Evolutionary conservation across 2,888 invertebrate genomes (phyloP).

Genomic region (Drosophila barbarae): DNA sequence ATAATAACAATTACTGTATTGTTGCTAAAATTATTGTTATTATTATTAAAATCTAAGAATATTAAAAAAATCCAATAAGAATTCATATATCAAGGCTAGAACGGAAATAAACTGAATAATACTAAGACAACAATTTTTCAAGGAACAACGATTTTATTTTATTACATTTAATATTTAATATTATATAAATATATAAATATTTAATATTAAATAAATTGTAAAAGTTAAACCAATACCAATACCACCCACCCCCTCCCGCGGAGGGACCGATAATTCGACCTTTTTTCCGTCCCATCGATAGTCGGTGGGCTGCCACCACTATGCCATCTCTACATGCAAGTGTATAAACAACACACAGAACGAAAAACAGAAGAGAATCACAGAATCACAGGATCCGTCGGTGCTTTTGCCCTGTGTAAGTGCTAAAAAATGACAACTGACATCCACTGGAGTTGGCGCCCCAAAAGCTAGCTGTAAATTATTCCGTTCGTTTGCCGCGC

Average conservation of each 20-base stretch:
- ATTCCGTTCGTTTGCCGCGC: background rate
- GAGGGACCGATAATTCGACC: background rate
- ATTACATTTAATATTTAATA: too few relatives aligned
- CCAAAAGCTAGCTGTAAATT: conserved; percentile 6
- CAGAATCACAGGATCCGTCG: conserved; percentile 3
- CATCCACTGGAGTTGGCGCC: background rate
- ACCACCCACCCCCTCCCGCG: background rate
- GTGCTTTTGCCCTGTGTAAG: conserved; percentile 6
- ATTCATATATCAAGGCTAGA: too few relatives aligned
- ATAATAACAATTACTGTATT: too few relatives aligned
- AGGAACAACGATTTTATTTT: too few relatives aligned
- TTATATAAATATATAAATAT: too few relatives aligned
- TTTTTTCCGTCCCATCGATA: background rate
- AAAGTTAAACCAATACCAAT: too few relatives aligned
- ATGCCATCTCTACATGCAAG: conserved; percentile 9
- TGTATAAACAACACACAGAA: conserved; percentile 6
- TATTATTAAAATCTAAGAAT: too few relatives aligned
- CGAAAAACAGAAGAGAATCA: background rate
- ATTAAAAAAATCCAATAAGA: too few relatives aligned
- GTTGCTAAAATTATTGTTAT: too few relatives aligned
- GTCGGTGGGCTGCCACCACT: background rate
- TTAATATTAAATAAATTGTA: too few relatives aligned
- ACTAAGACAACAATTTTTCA: too few relatives aligned
- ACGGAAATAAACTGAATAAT: too few relatives aligned
- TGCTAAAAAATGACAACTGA: background rate